Percentiles rank a stretch among this genome's conserved stretches.
phyloP scores from a whole-genome alignment of 2,797 vertebrate genomes.

The Nannoperca australis region DNA sequence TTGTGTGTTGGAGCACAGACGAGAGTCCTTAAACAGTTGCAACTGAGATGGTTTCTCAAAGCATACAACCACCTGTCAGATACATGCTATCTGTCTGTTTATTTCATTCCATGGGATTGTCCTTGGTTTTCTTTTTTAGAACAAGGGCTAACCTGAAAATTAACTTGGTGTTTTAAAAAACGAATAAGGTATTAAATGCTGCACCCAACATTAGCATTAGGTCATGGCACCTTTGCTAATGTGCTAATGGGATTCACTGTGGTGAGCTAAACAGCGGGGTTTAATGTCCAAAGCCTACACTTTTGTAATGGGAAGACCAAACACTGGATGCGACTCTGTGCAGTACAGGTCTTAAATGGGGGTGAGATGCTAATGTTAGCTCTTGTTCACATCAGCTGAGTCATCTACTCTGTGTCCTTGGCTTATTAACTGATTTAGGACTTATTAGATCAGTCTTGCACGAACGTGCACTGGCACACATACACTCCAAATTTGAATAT shows the following conservation, averaged over 20 bases:
- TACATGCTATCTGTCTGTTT: background rate
- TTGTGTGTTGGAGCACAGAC: conserved; percentile 11
- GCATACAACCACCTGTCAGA: background rate
- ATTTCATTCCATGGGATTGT: background rate
- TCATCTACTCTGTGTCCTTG: conserved; percentile 86
- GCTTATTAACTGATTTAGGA: conserved; percentile 85
- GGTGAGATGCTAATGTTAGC: conserved; percentile 83
- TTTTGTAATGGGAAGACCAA: conserved; percentile 60
- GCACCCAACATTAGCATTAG: conserved; percentile 72
- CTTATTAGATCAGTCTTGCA: conserved; percentile 80
- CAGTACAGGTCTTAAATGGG: conserved; percentile 46
- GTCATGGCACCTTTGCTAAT: conserved; percentile 72
- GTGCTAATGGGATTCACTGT: conserved; percentile 77
- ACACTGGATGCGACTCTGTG: conserved; percentile 46
- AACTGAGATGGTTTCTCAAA: conserved; percentile 7
- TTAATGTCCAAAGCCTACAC: conserved; percentile 65
- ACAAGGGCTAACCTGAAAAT: conserved; percentile 28
- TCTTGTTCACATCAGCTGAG: conserved; percentile 85
- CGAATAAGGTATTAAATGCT: conserved; percentile 25
- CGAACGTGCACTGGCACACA: conserved; percentile 53
- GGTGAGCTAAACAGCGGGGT: conserved; percentile 67
- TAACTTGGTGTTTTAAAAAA: conserved; percentile 37
- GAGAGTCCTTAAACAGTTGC: conserved; percentile 1
- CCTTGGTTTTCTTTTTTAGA: conserved; percentile 10
- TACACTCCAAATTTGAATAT: conserved; percentile 77